These are phyloP conservation scores for Vulpes vulpes DNA, from an alignment of 2,113 vertebrate species.

Conservation along the genomic window DNA sequence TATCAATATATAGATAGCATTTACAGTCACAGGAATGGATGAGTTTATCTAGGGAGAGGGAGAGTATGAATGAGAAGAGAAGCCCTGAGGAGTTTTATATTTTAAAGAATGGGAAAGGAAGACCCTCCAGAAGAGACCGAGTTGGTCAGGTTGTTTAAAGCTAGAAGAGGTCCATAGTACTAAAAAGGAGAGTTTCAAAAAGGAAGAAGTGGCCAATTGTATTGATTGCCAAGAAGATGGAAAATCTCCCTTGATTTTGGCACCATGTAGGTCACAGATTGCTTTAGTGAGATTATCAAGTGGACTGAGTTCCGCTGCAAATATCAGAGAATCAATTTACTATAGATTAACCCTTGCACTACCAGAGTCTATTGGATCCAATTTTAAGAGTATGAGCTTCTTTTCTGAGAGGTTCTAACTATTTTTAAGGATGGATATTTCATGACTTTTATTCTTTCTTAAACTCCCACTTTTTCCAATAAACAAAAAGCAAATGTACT, in stretches of 20 bases:
- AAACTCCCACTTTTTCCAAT: neutral
- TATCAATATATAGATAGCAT: neutral
- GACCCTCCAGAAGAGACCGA: neutral
- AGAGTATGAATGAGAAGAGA: neutral
- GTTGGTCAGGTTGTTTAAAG: neutral
- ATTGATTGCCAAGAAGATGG: neutral
- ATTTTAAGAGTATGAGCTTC: conserved; percentile 1
- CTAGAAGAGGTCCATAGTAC: neutral
- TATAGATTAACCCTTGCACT: neutral
- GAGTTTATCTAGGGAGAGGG: neutral
- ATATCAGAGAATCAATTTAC: neutral
- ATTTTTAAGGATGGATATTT: neutral
- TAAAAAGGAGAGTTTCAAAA: neutral
- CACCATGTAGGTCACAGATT: neutral
- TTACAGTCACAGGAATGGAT: neutral
- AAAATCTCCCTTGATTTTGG: neutral
- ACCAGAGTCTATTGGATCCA: neutral
- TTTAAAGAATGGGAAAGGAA: neutral
- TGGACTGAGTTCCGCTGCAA: neutral
- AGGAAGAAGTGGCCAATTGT: neutral
- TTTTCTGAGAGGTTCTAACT: conserved; percentile 19
- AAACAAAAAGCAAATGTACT: neutral
- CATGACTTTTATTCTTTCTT: conserved; percentile 3
- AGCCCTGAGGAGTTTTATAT: neutral
- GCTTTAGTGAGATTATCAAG: neutral